phyloP scores from a whole-genome alignment of 2,113 vertebrate genomes.

The Nicator chloris region DNA sequence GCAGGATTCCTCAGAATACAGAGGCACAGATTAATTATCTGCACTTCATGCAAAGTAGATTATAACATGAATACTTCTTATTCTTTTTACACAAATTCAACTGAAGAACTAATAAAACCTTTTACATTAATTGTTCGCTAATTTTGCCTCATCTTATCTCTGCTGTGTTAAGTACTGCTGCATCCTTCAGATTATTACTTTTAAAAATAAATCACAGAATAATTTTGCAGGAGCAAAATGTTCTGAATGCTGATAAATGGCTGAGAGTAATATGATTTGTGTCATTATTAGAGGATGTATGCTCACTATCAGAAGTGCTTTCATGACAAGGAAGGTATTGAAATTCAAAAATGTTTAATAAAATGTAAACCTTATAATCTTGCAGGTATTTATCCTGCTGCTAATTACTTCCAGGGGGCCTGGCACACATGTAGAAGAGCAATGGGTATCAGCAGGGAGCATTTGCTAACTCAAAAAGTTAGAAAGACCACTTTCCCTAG shows the following conservation, averaged over 20 bases:
- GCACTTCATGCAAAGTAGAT: neutral
- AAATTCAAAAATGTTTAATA: constrained; percentile 52
- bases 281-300: constrained; percentile 23
- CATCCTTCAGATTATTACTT: constrained; percentile 17
- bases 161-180: neutral
- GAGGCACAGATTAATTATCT: neutral
- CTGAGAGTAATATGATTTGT: constrained; percentile 42
- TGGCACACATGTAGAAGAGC: constrained; percentile 47
- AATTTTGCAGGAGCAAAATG: constrained; percentile 1
- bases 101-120: neutral
- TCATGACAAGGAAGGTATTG: constrained; percentile 40
- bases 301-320: constrained; percentile 11
- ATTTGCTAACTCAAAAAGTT: constrained; percentile 51
- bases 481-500: constrained; percentile 31
- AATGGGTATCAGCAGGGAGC: constrained; percentile 54
- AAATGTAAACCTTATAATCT: constrained; percentile 56
- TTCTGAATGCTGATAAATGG: neutral
- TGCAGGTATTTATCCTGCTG: constrained; percentile 59
- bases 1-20: neutral
- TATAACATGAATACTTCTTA: neutral
- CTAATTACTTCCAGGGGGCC: constrained; percentile 61
- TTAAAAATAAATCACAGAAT: constrained; percentile 45
- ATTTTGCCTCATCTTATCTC: constrained; percentile 30
- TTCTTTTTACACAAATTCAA: neutral
- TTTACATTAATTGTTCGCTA: constrained; percentile 12